A percentile compares a stretch with the other conserved stretches of the same genome.
phyloP scores from a whole-genome alignment of 2,888 invertebrate species.

The Arge pagana region DNA sequence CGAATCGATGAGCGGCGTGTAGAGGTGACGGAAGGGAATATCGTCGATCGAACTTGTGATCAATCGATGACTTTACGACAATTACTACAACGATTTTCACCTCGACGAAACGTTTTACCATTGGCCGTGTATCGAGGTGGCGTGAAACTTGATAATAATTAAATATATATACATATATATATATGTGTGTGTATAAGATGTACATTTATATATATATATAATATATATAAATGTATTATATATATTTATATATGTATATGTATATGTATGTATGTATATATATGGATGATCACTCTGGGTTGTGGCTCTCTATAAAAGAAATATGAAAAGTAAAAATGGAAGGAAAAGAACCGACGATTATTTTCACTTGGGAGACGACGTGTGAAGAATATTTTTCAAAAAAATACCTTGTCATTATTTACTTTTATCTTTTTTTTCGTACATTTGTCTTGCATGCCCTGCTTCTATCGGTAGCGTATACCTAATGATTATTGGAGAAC shows the following conservation, averaged over 20 bases:
- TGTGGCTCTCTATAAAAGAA: conserved; percentile 22
- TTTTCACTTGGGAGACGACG: conserved; percentile 9
- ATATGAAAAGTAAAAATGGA: neutral
- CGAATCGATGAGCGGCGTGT: too few relatives aligned
- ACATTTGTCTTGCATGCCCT: conserved; percentile 56
- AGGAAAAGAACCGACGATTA: neutral
- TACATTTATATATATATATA: too few relatives aligned
- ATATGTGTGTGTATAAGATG: too few relatives aligned
- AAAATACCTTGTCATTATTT: neutral
- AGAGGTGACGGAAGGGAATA: too few relatives aligned
- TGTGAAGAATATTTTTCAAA: conserved; percentile 1
- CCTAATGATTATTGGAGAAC: too few relatives aligned
- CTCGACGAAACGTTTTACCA: neutral
- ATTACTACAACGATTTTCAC: neutral
- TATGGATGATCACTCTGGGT: conserved; percentile 19
- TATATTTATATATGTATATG: too few relatives aligned
- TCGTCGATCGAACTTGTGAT: too few relatives aligned
- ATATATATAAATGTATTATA: too few relatives aligned
- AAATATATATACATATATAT: too few relatives aligned
- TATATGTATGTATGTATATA: too few relatives aligned
- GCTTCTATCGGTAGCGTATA: conserved; percentile 58
- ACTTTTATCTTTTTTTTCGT: conserved; percentile 22
- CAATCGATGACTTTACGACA: too few relatives aligned
- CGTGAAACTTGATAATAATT: conserved; percentile 6
- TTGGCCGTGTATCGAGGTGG: conserved; percentile 5